Evolutionary conservation across 2,113 vertebrate genomes (phyloP).

Genomic region (Pterophyllum scalare): DNA sequence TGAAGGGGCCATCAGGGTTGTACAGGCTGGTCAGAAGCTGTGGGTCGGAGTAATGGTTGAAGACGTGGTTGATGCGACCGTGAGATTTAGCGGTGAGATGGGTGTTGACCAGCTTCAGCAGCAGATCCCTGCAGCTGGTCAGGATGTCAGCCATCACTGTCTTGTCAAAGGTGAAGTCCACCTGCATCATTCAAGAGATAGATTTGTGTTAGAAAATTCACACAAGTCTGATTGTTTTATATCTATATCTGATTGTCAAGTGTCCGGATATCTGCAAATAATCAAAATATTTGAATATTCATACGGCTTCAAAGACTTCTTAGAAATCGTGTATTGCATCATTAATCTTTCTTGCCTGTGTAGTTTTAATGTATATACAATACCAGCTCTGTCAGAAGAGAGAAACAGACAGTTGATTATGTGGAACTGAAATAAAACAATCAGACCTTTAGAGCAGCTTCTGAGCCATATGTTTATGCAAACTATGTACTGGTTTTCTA

Average conservation of each 20-base stretch:
- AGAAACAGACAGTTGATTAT: neutral
- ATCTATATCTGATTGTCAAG: neutral
- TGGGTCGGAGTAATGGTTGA: constrained; percentile 86
- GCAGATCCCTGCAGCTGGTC: constrained; percentile 81
- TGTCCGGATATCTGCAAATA: neutral
- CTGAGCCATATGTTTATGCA: neutral
- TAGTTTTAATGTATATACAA: neutral
- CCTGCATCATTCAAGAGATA: constrained; percentile 63
- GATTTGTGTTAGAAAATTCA: neutral
- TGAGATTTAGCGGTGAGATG: constrained; percentile 92
- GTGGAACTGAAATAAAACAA: neutral
- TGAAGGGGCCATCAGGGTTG: constrained; percentile 77
- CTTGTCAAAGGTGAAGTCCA: constrained; percentile 91
- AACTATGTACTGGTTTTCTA: no score
- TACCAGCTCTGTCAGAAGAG: neutral
- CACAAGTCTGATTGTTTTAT: neutral
- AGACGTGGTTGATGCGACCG: constrained; percentile 88
- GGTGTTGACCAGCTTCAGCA: constrained; percentile 85
- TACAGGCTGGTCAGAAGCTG: constrained; percentile 87
- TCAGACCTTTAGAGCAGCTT: neutral
- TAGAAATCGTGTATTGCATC: neutral
- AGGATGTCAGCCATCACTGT: constrained; percentile 82
- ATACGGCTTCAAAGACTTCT: neutral
- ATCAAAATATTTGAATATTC: neutral
- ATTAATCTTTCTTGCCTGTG: neutral